Evolutionary conservation across 2,888 invertebrate genomes (phyloP), one percentile per base, ranked within the genome.

Genomic region (Drosophila ustulata): DNA sequence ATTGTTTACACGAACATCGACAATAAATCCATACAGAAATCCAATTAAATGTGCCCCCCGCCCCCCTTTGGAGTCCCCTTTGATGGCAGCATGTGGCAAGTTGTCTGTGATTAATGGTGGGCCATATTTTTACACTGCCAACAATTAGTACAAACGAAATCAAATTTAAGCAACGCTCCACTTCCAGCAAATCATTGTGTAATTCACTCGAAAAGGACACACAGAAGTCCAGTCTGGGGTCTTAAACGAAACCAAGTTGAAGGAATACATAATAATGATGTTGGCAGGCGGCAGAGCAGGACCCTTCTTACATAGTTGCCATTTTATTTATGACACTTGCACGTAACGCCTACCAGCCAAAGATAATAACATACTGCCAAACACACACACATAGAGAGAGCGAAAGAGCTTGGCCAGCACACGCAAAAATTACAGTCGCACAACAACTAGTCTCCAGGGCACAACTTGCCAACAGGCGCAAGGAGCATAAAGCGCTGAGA

Each of bases 281-380:
- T 80, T 88, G 78, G 76, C 0, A 73, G 82, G 55, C 51, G 64
- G 67, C 63, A 57, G 66, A 18, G 43, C 32, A n/a, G 11, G 49
- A 26, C 59, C 41, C 58, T 58, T 53, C 58, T 58, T 53, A 67
- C 71, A 78, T 76, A 81, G 87, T 73, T 83, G 72, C 78, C 87
- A 81, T 88, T 85, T 85, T 88, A 85, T 85, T 85, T 88, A 85
- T 85, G 85, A 88, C 88, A 85, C 87, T 85, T 75, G 79, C 81
- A 67, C 71, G 84, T 78, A 74, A 86, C 85, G 88, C 85, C 85
- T 71, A 86, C 79, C 79, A 73, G 64, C 77, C 77, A 64, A 67
- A 85, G 88, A 84, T 84, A 84, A 88, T 85, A 85, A 76, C 76
- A 80, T 58, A 66, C 75, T 72, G 45, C 37, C 45, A 43, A 28